Conservation (phyloP, 2,113 vertebrate species). For the Pipa parva region DNA sequence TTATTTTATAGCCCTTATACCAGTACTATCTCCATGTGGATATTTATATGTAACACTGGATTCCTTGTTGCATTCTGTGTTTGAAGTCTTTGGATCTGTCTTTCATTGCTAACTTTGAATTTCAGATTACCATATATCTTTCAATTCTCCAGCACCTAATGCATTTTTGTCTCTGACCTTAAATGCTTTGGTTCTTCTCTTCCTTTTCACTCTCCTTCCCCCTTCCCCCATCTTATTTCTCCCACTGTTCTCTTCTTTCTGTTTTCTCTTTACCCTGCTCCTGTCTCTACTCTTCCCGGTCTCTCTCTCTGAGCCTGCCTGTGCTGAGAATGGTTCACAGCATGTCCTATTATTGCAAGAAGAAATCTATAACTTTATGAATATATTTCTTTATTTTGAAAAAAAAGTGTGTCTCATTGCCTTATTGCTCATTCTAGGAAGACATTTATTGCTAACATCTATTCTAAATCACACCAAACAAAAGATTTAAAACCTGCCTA, state of each 20-base stretch:
- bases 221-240: neutral
- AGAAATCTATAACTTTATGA: constrained; percentile 39
- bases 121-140: neutral
- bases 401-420: constrained; percentile 18
- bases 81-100: constrained; percentile 1
- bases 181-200: no score
- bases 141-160: neutral
- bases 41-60: constrained; percentile 29
- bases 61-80: constrained; percentile 4
- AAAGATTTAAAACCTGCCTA: neutral
- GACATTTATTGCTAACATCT: neutral
- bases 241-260: neutral
- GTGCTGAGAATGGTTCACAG: constrained; percentile 31
- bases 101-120: neutral
- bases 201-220: neutral
- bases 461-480: neutral
- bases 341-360: constrained; percentile 37
- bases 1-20: constrained; percentile 15
- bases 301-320: constrained; percentile 34
- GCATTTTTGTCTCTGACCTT: no score
- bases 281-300: neutral
- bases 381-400: constrained; percentile 44
- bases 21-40: constrained; percentile 13
- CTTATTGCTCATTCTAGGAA: neutral
- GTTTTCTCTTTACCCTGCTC: neutral